phyloP scores from a whole-genome alignment of 2,888 invertebrate genomes.

The Ochlodes sylvanus region DNA sequence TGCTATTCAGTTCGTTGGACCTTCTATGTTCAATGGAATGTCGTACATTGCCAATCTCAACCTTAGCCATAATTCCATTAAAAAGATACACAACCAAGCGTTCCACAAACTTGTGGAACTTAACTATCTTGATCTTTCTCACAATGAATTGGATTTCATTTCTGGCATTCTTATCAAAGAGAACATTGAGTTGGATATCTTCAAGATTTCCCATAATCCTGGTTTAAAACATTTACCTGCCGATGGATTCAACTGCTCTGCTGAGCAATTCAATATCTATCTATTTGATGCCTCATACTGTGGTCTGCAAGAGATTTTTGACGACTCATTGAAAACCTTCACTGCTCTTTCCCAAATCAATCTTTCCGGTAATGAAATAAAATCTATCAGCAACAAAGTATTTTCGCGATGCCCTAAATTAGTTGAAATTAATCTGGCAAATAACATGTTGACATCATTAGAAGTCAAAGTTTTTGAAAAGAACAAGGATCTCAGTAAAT shows the following conservation, averaged over 20 bases:
- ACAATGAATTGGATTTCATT: conserved; percentile 88
- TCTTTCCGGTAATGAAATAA: conserved; percentile 88
- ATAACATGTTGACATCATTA: conserved; percentile 87
- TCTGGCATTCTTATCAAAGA: conserved; percentile 88
- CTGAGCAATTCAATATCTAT: conserved; percentile 86
- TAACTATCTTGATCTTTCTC: conserved; percentile 89
- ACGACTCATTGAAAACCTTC: conserved; percentile 89
- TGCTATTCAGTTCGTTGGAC: conserved; percentile 86
- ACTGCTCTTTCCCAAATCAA: conserved; percentile 88
- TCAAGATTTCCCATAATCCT: conserved; percentile 89
- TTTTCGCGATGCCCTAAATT: conserved; percentile 85
- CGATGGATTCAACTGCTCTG: conserved; percentile 87
- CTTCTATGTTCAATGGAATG: conserved; percentile 87
- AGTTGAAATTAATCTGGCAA: conserved; percentile 89
- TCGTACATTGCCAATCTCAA: conserved; percentile 87
- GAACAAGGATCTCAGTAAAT: conserved; percentile 86
- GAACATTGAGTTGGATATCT: conserved; percentile 88
- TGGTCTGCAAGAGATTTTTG: conserved; percentile 86
- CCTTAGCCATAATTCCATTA: conserved; percentile 88
- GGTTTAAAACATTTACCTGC: conserved; percentile 87
- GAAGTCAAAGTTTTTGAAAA: conserved; percentile 87
- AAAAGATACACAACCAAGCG: conserved; percentile 88
- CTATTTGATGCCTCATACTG: conserved; percentile 91
- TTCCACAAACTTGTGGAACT: conserved; percentile 88
- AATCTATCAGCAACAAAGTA: conserved; percentile 81